Evolutionary conservation across 2,113 vertebrate species (phyloP).

Genomic region (Thunnus thynnus): DNA sequence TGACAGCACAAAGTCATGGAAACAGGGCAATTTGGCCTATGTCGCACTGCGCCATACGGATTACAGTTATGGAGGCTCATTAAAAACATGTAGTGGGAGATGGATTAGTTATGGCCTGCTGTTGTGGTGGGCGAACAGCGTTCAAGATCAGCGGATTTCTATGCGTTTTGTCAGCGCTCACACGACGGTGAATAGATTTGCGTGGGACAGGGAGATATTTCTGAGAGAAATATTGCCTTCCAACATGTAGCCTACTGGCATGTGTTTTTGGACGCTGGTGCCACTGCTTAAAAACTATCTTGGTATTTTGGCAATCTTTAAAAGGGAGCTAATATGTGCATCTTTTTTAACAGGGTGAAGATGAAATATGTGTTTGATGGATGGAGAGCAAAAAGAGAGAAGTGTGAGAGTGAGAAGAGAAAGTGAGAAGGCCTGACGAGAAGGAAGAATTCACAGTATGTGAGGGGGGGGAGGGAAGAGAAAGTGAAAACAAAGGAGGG

Average conservation of each 20-base stretch:
- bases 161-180: slow-evolving; percentile 44
- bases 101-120: slow-evolving; percentile 73
- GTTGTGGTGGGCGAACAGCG: slow-evolving; percentile 57
- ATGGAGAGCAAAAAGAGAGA: neutral
- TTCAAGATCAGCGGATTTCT: slow-evolving; percentile 59
- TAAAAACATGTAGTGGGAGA: slow-evolving; percentile 79
- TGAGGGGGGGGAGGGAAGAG: neutral
- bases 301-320: slow-evolving; percentile 24
- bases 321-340: slow-evolving; percentile 7
- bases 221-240: slow-evolving; percentile 31
- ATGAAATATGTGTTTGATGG: slow-evolving; percentile 9
- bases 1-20: slow-evolving; percentile 75
- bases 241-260: slow-evolving; percentile 13
- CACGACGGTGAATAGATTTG: slow-evolving; percentile 34
- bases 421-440: slow-evolving; percentile 2
- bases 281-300: slow-evolving; percentile 26
- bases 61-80: slow-evolving; percentile 74
- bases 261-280: slow-evolving; percentile 23
- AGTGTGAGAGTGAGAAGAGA: slow-evolving; percentile 21
- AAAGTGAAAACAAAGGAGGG: slow-evolving; percentile 43
- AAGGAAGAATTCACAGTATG: neutral
- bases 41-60: slow-evolving; percentile 68
- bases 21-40: slow-evolving; percentile 54
- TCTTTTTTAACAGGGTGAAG: neutral
- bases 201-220: slow-evolving; percentile 47